Base-by-base conservation (phyloP, 2,888 invertebrate genomes). In the Micropterix aruncella region DNA sequence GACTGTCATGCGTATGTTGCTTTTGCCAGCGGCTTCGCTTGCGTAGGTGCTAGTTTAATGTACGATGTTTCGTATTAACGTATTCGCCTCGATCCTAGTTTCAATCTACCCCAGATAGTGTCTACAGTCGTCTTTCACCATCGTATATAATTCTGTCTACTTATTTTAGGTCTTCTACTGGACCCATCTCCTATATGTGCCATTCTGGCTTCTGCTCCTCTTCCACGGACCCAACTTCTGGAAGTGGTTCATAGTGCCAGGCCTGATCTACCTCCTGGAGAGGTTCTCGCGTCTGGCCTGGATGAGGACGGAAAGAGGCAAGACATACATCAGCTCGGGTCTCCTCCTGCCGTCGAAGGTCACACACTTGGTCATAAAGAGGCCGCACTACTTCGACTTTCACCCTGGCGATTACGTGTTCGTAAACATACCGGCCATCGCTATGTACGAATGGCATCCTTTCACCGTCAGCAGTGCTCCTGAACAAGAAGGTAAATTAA, bases 401-500 rank as follows among this genome's bases (percentile, higher is more conserved):
- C 83, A 83, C 57, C 90, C 95, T 0, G 95, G 95, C 0, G 95
- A 95, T 66, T 95, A 94, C 59, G 80, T 93, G 36, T 95, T 91
- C 57, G 84, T 94, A 0, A 90, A 92, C 57, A 84, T 96, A 43
- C 95, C 95, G 0, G 80, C 80, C 3, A 91, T 95, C 47, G 93
- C 95, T 1, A 79, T 80, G 46, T 90, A 90, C 56, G 95, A 96
- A 64, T 95, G 94, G 94, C 95, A 95, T 74, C 94, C 95, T 0
- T 94, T 96, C 57, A 95, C 95, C 1, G 86, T 95, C 51, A 94
- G 93, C 67, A 92, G 92, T 55, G 92, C 94, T 4, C 95, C 95
- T 0, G 94, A 95, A 61, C 85, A 91, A 59, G 84, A 87, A 70
- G 87, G 89, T 82, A 55, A 52, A n/a, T n/a, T n/a, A n/a, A n/a